Evolutionary conservation across 2,888 invertebrate genomes (phyloP), one percentile per base, ranked within the genome.

Genomic region (Nomada ferruginata): DNA sequence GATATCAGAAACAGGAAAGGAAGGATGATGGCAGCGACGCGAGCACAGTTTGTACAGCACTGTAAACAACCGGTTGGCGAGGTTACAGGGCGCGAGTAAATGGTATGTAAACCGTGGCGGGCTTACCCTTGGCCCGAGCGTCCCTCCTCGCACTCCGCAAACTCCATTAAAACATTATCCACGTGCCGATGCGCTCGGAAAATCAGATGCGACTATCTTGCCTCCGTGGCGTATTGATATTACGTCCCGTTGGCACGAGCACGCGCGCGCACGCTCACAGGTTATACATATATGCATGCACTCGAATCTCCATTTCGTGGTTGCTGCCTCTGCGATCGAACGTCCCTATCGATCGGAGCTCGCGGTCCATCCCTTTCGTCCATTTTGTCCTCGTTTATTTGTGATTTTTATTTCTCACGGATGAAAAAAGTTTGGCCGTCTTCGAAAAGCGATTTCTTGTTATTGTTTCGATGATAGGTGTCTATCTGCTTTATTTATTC

Each of bases 81-180:
- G 89, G 89, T 91, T 90, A 89, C 90, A 89, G 92, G 92, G 92
- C 92, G 93, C 89, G 93, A 92, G 93, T 93, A 93, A 93, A 93
- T 93, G 93, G 93, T 93, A 93, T 93, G 93, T 93, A 93, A 93
- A 93, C 93, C 92, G 91, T 92, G 89, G 90, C 89, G 89, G 90
- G 90, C 89, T 90, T 91, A 91, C 91, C 92, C 92, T 92, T 91
- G 89, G 90, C 90, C 91, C 89, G 77, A 26, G 44, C 72, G 42
- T 55, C 85, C 79, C 83, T 83, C 89, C 87, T 85, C 89, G 90
- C 88, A 89, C 91, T 93, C 91, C 89, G 90, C 93, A 93, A 93
- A 93, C 93, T 93, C 93, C 93, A 93, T 93, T 93, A 93, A 93
- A 93, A 93, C 93, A 93, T 93, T 93, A 93, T 91, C 91, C 92